Evolutionary conservation across 2,113 vertebrate species (phyloP).

Genomic region (Leucosticte australis): DNA sequence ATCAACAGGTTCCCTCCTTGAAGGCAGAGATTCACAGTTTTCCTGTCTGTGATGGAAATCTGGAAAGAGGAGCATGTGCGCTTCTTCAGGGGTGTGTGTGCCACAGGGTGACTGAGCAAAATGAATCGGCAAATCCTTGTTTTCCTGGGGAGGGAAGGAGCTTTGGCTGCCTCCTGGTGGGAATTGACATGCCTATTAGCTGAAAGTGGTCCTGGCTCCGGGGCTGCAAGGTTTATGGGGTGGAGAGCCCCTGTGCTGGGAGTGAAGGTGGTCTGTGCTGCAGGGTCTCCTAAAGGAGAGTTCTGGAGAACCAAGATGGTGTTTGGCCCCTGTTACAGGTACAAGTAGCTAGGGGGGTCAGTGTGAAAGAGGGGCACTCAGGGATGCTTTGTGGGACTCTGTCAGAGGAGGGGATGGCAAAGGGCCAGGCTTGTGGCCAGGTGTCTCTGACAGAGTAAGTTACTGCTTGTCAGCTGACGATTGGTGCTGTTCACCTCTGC

Average conservation of each 20-base stretch:
- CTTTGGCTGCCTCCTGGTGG: background rate
- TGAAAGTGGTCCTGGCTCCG: background rate
- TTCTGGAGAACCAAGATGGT: background rate
- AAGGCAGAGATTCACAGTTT: background rate
- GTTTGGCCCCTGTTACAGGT: background rate
- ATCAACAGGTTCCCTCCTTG: background rate
- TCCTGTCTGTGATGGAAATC: background rate
- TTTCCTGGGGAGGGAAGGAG: background rate
- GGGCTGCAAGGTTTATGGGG: background rate
- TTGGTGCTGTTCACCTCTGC: background rate
- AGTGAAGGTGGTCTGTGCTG: background rate
- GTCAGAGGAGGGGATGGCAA: background rate
- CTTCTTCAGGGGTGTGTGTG: background rate
- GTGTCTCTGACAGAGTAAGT: background rate
- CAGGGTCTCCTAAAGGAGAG: background rate
- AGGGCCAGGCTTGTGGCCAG: background rate
- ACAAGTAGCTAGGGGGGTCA: fast-evolving
- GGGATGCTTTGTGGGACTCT: fast-evolving
- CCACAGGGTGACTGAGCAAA: background rate
- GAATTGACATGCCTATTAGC: fast-evolving
- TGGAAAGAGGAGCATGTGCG: fast-evolving
- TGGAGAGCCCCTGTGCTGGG: background rate
- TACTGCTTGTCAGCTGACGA: background rate
- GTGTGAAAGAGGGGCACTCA: background rate
- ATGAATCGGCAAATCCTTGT: background rate